Conservation (phyloP, 1,140 invertebrate genomes). For the Drosophila sturtevanti region DNA sequence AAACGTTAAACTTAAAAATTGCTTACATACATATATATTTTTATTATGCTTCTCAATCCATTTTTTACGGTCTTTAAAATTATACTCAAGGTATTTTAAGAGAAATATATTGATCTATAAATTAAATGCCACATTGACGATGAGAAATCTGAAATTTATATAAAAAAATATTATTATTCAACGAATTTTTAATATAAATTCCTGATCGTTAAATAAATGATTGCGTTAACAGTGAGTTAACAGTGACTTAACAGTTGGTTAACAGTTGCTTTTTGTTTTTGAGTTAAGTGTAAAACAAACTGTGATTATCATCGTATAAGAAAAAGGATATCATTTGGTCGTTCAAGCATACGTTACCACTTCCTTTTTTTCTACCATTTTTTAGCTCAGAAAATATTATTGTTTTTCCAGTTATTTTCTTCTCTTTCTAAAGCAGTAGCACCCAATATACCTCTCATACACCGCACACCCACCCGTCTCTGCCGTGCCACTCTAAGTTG, state of each 20-base stretch:
- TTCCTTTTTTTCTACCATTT: constrained; percentile 8
- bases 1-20: not conserved
- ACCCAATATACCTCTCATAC: not conserved
- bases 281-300: no score
- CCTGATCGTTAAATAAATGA: no score
- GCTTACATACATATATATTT: not conserved
- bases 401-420: constrained; percentile 48
- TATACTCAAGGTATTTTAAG: not conserved
- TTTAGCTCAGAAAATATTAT: constrained; percentile 45
- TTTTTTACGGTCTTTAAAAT: not conserved
- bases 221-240: no score
- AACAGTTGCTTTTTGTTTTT: no score
- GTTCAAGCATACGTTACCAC: not conserved
- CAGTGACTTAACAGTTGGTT: no score
- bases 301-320: no score
- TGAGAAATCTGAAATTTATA: no score
- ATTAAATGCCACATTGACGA: no score
- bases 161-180: no score
- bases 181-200: no score
- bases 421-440: constrained; percentile 4
- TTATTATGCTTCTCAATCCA: not conserved
- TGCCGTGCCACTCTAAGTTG: constrained; percentile 56
- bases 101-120: no score
- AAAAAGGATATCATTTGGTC: not conserved
- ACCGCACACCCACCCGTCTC: not conserved